These are phyloP conservation scores for Drosophila watanabei DNA, from an alignment of 1,140 invertebrate genomes.

Conservation along the genomic window DNA sequence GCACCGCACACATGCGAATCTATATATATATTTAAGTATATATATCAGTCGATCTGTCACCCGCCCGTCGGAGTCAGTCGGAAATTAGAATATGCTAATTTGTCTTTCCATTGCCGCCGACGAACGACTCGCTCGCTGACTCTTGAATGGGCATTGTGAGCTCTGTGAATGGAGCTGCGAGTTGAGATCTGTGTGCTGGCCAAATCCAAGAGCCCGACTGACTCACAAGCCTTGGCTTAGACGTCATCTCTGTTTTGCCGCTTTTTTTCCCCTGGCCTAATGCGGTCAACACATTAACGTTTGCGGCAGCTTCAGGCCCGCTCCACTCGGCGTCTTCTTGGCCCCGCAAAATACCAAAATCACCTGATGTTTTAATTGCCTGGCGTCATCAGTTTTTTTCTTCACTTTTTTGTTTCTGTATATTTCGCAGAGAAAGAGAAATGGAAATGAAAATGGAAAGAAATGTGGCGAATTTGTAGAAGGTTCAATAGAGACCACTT, in stretches of 20 bases:
- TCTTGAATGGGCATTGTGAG: conserved; percentile 61
- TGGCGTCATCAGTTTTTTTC: conserved; percentile 70
- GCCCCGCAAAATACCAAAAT: conserved; percentile 65
- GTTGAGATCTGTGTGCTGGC: conserved; percentile 21
- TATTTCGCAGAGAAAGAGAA: conserved; percentile 7
- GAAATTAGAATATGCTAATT: conserved; percentile 82
- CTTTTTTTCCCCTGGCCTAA: conserved; percentile 27
- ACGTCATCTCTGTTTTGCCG: conserved; percentile 65
- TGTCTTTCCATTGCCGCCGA: conserved; percentile 36
- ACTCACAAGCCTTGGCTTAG: conserved; percentile 41
- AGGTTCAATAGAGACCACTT: conserved; percentile 39
- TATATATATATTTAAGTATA: background rate
- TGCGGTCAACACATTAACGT: conserved; percentile 47
- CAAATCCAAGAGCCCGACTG: conserved; percentile 33
- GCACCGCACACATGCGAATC: background rate
- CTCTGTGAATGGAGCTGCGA: conserved; percentile 54
- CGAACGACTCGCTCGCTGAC: conserved; percentile 17
- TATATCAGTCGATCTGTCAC: conserved; percentile 17
- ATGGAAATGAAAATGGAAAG: conserved; percentile 25
- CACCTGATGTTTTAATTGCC: conserved; percentile 82
- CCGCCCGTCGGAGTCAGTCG: conserved; percentile 26
- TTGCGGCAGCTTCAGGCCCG: conserved; percentile 28
- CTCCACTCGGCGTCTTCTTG: conserved; percentile 6
- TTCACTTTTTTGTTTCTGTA: background rate
- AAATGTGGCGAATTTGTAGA: conserved; percentile 25